These are phyloP conservation scores for Probosciger aterrimus DNA, from an alignment of 2,113 vertebrate genomes.

Conservation along the genomic window DNA sequence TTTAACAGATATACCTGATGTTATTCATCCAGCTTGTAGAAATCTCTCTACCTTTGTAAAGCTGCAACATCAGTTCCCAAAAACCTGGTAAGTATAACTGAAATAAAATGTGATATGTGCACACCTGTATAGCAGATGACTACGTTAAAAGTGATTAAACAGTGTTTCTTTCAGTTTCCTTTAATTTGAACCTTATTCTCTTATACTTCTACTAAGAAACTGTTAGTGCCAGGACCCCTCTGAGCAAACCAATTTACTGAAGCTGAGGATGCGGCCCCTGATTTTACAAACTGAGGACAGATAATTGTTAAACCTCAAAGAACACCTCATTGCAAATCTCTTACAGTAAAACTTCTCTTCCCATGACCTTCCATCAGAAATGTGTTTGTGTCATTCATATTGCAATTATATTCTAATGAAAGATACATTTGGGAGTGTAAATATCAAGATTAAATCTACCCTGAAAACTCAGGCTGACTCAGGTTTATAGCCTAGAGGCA, in stretches of 20 bases:
- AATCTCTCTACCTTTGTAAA: conserved; percentile 35
- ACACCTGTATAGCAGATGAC: conserved; percentile 80
- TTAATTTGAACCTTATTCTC: conserved; percentile 52
- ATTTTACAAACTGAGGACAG: conserved; percentile 45
- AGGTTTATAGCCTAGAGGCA: conserved; percentile 75
- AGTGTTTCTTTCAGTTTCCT: conserved; percentile 48
- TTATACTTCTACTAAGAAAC: conserved; percentile 25
- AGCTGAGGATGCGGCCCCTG: conserved; percentile 56
- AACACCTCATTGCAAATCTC: not conserved
- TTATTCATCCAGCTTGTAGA: conserved; percentile 7
- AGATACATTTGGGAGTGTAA: conserved; percentile 44
- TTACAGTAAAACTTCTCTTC: not conserved
- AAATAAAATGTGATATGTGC: conserved; percentile 65
- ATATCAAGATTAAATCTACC: conserved; percentile 69
- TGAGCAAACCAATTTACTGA: conserved; percentile 44
- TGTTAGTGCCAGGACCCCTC: conserved; percentile 14
- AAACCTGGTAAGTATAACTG: conserved; percentile 53
- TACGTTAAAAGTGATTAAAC: conserved; percentile 57
- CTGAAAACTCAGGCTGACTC: conserved; percentile 70
- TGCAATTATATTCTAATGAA: conserved; percentile 42
- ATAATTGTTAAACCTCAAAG: conserved; percentile 60
- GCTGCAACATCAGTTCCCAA: conserved; percentile 17
- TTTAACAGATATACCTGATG: conserved; percentile 16
- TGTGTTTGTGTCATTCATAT: conserved; percentile 12
- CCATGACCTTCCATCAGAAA: not conserved